These are phyloP conservation scores for Pararge aegeria DNA, from an alignment of 1,140 invertebrate species.

Conservation along the genomic window DNA sequence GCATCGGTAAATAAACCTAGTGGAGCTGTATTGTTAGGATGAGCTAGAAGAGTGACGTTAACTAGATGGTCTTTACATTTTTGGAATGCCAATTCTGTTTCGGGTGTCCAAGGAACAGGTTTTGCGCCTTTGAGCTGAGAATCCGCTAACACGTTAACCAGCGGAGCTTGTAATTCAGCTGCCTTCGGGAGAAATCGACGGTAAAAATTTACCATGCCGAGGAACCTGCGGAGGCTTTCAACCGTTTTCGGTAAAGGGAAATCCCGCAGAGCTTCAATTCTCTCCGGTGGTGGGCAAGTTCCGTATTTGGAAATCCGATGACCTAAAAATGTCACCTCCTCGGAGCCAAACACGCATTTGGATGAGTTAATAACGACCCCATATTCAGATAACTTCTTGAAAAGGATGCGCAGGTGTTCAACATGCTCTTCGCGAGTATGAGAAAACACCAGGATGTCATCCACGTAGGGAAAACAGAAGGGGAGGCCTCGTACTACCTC, in stretches of 20 bases:
- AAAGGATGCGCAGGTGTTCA: conserved; percentile 16
- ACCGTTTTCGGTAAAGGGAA: conserved; percentile 15
- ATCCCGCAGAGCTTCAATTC: conserved; percentile 15
- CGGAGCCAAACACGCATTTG: conserved; percentile 18
- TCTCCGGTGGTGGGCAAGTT: conserved; percentile 12
- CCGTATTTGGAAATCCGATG: conserved; percentile 15
- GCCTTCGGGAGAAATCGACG: neutral
- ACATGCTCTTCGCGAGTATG: conserved; percentile 4
- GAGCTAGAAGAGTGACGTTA: neutral
- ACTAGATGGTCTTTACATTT: neutral
- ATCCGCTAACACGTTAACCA: neutral
- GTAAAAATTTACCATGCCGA: neutral
- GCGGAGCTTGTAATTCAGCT: neutral
- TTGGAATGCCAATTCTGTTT: neutral
- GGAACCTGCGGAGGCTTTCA: neutral
- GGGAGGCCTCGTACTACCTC: conserved; percentile 13
- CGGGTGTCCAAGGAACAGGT: neutral
- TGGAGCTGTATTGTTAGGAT: neutral
- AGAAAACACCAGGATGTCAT: conserved; percentile 20
- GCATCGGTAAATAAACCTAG: conserved; percentile 9
- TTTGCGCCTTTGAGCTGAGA: neutral
- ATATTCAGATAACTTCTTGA: conserved; percentile 15
- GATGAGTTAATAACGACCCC: conserved; percentile 20
- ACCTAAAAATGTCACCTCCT: conserved; percentile 20
- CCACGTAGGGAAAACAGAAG: conserved; percentile 11